phyloP scores from a whole-genome alignment of 1,140 invertebrate genomes.

The Hylyphantes graminicola region DNA sequence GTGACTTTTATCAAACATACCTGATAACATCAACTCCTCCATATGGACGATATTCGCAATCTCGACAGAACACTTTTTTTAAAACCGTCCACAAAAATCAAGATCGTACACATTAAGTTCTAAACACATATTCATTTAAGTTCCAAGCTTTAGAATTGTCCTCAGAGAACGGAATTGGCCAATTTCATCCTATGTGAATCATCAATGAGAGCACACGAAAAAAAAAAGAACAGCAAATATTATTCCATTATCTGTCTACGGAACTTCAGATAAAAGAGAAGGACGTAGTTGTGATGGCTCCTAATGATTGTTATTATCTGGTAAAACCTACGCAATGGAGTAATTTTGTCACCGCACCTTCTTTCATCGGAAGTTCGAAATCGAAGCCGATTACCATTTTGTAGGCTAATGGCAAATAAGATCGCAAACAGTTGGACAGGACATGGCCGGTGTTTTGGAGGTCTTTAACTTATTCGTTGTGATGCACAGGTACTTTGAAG shows the following conservation, averaged over 20 bases:
- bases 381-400: too few relatives aligned
- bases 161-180: slow-evolving; percentile 8
- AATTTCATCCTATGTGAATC: background rate
- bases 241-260: slow-evolving; percentile 16
- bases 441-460: too few relatives aligned
- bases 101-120: background rate
- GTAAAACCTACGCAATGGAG: background rate
- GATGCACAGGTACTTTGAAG: too few relatives aligned
- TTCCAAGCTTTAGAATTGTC: slow-evolving; percentile 12
- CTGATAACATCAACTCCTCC: background rate
- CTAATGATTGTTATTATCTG: slow-evolving; percentile 14
- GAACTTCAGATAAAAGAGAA: slow-evolving; percentile 1
- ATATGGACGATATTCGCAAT: background rate
- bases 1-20: background rate
- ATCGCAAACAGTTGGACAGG: too few relatives aligned
- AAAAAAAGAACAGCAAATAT: slow-evolving; percentile 7
- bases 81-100: background rate
- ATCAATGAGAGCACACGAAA: background rate
- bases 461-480: too few relatives aligned
- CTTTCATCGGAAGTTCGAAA: background rate
- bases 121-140: background rate
- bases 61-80: background rate
- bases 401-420: too few relatives aligned
- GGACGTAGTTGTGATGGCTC: slow-evolving; percentile 5
- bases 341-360: slow-evolving; percentile 6